These are phyloP conservation scores for Vannuccia rotundouncinata DNA, from an alignment of 2,888 invertebrate species.

Conservation along the genomic window DNA sequence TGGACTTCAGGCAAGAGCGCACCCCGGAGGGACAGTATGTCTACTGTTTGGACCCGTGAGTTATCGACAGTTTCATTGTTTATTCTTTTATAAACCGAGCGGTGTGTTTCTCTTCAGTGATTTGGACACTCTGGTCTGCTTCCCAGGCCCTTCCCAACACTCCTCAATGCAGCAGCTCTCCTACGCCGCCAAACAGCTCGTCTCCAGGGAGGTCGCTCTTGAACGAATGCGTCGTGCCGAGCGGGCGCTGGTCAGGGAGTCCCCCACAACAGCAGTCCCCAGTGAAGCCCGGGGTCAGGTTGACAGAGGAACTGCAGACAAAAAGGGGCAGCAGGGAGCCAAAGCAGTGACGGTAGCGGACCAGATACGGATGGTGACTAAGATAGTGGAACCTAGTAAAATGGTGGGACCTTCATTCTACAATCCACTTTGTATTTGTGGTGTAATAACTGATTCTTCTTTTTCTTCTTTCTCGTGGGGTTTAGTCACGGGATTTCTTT, in stretches of 20 bases:
- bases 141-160: slow-evolving; percentile 36
- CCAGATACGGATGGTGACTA: not conserved
- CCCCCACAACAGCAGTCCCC: not conserved
- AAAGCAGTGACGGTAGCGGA: slow-evolving; percentile 5
- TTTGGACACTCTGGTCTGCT: not conserved
- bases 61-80: no score
- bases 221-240: slow-evolving; percentile 39
- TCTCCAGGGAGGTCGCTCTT: slow-evolving; percentile 65
- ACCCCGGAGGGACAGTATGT: slow-evolving; percentile 70
- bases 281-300: no score
- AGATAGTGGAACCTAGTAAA: not conserved
- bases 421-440: no score
- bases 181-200: slow-evolving; percentile 70
- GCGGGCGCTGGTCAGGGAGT: not conserved
- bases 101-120: not conserved
- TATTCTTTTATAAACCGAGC: no score
- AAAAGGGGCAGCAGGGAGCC: slow-evolving; percentile 61
- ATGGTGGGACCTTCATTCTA: not conserved
- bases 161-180: slow-evolving; percentile 57
- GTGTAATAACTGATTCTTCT: not conserved
- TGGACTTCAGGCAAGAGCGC: slow-evolving; percentile 75
- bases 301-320: no score
- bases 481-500: not conserved
- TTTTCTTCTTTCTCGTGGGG: not conserved
- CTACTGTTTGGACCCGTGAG: slow-evolving; percentile 68